A percentile compares a stretch with the other conserved stretches of the same genome.
Evolutionary conservation across 2,797 vertebrate species (phyloP).

Genomic region (Clarias fuscus): DNA sequence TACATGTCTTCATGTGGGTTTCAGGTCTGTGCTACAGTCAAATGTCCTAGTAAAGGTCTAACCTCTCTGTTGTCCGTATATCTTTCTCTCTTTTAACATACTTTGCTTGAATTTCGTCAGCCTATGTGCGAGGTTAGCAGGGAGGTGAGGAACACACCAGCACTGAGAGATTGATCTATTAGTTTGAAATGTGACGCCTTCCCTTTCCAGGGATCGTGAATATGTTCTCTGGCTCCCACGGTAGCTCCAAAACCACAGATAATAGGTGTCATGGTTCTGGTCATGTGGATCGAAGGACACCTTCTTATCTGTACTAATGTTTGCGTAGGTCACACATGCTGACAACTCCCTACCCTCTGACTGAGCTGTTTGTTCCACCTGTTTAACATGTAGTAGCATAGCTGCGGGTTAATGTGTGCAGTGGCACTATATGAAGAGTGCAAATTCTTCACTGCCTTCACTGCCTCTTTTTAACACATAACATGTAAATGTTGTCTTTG

Average conservation of each 20-base stretch:
- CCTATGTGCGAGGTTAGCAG: conserved; percentile 62
- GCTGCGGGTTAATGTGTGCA: conserved; percentile 34
- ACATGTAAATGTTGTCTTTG: conserved; percentile 1
- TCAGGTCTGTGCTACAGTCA: conserved; percentile 1
- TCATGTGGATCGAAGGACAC: conserved; percentile 61
- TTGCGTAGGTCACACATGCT: conserved; percentile 62
- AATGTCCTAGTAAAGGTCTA: conserved; percentile 39
- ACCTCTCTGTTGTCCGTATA: conserved; percentile 55
- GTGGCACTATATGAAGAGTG: not conserved
- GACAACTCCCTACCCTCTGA: conserved; percentile 48
- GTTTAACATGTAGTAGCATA: conserved; percentile 50
- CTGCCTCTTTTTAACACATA: not conserved
- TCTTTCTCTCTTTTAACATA: conserved; percentile 67
- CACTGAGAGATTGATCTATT: conserved; percentile 59
- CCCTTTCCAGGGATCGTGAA: conserved; percentile 25
- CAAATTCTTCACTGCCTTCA: conserved; percentile 10
- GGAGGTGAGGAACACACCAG: conserved; percentile 63
- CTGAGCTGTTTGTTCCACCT: conserved; percentile 46
- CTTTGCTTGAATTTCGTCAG: conserved; percentile 71
- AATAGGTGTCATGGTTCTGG: conserved; percentile 60
- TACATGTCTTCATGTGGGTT: conserved; percentile 31
- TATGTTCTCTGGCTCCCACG: conserved; percentile 49
- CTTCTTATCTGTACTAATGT: conserved; percentile 61
- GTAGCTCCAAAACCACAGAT: conserved; percentile 54
- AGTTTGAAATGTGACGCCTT: conserved; percentile 37